Conservation (phyloP, 2,113 vertebrate genomes). For the Stigmatopora argus region DNA sequence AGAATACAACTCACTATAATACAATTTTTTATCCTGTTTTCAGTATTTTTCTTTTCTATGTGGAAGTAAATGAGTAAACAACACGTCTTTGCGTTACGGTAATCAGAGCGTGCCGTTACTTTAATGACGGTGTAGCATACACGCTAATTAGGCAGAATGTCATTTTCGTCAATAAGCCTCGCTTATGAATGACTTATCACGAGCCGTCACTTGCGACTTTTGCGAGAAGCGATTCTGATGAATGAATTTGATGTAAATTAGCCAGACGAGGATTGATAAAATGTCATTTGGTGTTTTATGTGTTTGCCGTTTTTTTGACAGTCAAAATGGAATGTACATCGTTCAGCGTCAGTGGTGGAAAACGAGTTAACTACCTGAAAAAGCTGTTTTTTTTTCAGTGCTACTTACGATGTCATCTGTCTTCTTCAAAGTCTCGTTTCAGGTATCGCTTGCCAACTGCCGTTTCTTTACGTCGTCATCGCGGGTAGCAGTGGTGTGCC, state of each 20-base stretch:
- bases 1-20: too few species aligned
- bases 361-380: too few species aligned
- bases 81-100: slow-evolving; percentile 19
- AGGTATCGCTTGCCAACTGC: slow-evolving; percentile 4
- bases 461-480: slow-evolving; percentile 36
- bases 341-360: too few species aligned
- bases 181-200: slow-evolving; percentile 32
- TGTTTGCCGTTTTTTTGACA: too few species aligned
- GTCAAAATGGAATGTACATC: too few species aligned
- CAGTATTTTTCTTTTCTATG: too few species aligned
- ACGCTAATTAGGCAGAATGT: slow-evolving; percentile 57
- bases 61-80: neutral
- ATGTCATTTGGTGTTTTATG: neutral
- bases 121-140: slow-evolving; percentile 34
- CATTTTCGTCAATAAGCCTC: slow-evolving; percentile 61
- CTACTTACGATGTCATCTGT: neutral
- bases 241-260: slow-evolving; percentile 26
- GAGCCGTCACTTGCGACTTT: slow-evolving; percentile 45
- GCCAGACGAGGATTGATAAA: neutral
- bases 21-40: too few species aligned
- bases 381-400: too few species aligned
- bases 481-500: too few species aligned
- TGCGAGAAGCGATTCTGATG: slow-evolving; percentile 52
- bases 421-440: neutral
- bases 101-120: slow-evolving; percentile 40